These are phyloP conservation scores for Lottia scabra DNA, from an alignment of 2,888 invertebrate genomes.

Conservation along the genomic window DNA sequence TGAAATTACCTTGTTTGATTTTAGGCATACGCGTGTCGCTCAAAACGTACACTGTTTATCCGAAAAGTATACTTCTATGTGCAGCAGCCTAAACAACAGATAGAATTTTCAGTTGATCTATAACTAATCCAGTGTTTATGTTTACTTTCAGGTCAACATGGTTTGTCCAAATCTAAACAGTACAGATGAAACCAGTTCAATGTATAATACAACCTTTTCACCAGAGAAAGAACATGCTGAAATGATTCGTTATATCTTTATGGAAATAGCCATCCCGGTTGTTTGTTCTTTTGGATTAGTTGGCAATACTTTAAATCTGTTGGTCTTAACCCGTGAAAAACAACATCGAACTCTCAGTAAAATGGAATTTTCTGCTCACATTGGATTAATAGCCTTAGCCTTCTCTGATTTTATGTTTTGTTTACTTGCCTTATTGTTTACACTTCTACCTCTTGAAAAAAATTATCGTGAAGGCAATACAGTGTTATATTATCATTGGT, in stretches of 20 bases:
- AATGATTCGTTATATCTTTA: slow-evolving; percentile 44
- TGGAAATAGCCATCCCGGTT: slow-evolving; percentile 54
- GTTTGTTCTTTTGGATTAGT: slow-evolving; percentile 61
- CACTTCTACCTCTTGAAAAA: slow-evolving; percentile 42
- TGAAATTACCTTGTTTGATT: too few species aligned
- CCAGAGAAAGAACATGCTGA: slow-evolving; percentile 33
- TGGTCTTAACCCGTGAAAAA: slow-evolving; percentile 61
- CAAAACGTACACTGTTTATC: too few species aligned
- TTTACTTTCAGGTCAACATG: slow-evolving; percentile 12
- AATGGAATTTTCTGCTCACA: slow-evolving; percentile 65
- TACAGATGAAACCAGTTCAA: neutral
- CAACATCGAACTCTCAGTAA: slow-evolving; percentile 55
- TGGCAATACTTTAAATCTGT: slow-evolving; percentile 61
- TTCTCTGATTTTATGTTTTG: slow-evolving; percentile 66
- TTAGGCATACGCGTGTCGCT: too few species aligned
- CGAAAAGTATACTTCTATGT: too few species aligned
- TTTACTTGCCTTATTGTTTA: slow-evolving; percentile 57
- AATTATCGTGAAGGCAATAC: slow-evolving; percentile 37
- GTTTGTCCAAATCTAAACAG: slow-evolving; percentile 9
- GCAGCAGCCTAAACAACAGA: too few species aligned
- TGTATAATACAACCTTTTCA: slow-evolving; percentile 6
- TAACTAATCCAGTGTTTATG: neutral
- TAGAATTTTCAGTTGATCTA: too few species aligned
- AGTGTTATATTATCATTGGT: slow-evolving; percentile 51
- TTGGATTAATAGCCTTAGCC: slow-evolving; percentile 64